Evolutionary conservation across 2,888 invertebrate species (phyloP).

Genomic region (Slavum lentiscoides): DNA sequence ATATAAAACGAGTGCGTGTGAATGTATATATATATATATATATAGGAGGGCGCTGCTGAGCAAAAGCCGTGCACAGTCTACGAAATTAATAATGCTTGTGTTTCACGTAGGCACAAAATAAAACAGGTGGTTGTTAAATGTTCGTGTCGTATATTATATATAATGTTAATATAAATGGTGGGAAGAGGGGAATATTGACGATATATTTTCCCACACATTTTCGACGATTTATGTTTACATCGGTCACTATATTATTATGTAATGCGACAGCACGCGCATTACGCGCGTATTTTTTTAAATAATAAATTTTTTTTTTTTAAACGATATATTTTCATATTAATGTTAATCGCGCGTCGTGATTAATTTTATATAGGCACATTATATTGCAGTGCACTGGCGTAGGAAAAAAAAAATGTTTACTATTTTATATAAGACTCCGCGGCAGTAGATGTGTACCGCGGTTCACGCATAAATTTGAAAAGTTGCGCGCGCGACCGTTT

Average conservation of each 20-base stretch:
- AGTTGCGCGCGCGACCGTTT: too few relatives aligned
- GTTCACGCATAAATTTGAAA: too few relatives aligned
- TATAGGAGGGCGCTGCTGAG: constrained; percentile 12
- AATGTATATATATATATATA: too few relatives aligned
- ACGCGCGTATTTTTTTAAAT: neutral
- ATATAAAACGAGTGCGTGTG: constrained; percentile 47
- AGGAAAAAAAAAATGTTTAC: too few relatives aligned
- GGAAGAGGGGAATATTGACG: constrained; percentile 12
- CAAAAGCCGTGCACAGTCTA: constrained; percentile 36
- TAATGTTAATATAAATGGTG: neutral
- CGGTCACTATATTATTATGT: neutral
- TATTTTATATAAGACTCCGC: too few relatives aligned
- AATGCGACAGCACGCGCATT: neutral
- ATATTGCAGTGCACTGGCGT: too few relatives aligned
- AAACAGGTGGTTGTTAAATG: constrained; percentile 48
- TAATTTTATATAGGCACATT: too few relatives aligned
- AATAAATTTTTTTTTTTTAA: neutral
- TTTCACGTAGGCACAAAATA: neutral
- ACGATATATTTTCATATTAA: neutral
- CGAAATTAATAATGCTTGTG: constrained; percentile 31
- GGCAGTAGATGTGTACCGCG: too few relatives aligned
- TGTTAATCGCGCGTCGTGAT: too few relatives aligned
- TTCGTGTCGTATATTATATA: constrained; percentile 1
- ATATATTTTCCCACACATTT: constrained; percentile 42
- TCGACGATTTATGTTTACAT: constrained; percentile 9